Percentiles rank a stretch among this genome's conserved stretches.
These are phyloP conservation scores for Ciconia stormi DNA, from an alignment of 2,113 vertebrate genomes.

Conservation along the genomic window DNA sequence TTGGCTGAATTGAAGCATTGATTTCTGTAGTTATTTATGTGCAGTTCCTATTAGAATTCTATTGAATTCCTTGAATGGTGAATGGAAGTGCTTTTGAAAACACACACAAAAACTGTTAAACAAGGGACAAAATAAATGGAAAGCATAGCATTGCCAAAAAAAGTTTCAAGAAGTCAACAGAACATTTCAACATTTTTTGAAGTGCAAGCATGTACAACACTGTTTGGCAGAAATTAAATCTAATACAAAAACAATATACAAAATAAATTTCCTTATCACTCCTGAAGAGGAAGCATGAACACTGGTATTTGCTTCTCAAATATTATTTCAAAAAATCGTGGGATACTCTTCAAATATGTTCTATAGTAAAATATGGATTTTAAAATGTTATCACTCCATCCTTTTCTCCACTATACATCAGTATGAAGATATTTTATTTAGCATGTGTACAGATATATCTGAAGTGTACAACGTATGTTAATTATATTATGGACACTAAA, in stretches of 20 bases:
- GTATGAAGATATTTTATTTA: not conserved
- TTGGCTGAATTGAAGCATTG: constrained; percentile 65
- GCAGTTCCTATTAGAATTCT: constrained; percentile 65
- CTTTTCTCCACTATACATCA: not conserved
- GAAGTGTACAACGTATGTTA: not conserved
- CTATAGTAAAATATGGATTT: not conserved
- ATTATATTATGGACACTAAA: not conserved
- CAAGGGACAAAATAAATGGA: constrained; percentile 55
- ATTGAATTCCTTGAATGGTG: constrained; percentile 65
- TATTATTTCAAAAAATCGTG: not conserved
- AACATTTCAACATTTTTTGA: constrained; percentile 22
- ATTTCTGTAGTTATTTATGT: constrained; percentile 70
- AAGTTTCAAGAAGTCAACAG: constrained; percentile 49
- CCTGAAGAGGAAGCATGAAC: not conserved
- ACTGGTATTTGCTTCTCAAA: not conserved
- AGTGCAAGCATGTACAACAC: not conserved
- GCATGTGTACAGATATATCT: not conserved
- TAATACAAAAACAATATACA: not conserved
- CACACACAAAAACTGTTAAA: constrained; percentile 57
- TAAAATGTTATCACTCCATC: not conserved
- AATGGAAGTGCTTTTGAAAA: constrained; percentile 66
- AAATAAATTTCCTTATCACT: not conserved
- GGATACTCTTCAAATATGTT: not conserved
- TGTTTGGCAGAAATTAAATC: not conserved
- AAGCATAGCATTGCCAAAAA: not conserved